phyloP scores from a whole-genome alignment of 2,888 invertebrate genomes.

The Microchrysa polita region DNA sequence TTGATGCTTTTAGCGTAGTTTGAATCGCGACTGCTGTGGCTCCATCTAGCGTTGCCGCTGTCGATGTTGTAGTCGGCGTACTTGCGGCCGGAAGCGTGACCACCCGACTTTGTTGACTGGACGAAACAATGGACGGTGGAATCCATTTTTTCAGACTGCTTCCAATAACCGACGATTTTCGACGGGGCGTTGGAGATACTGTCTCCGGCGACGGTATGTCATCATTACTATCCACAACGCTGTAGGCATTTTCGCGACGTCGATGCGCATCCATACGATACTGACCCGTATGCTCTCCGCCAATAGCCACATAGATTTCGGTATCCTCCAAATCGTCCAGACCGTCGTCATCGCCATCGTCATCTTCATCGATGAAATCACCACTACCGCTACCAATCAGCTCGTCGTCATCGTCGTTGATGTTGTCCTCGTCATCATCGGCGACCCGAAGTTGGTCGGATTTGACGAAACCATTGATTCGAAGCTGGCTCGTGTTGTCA shows the following conservation, averaged over 20 bases:
- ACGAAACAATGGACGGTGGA: slow-evolving; percentile 47
- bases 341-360: slow-evolving; percentile 39
- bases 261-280: not conserved
- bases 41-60: not conserved
- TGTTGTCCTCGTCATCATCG: slow-evolving; percentile 18
- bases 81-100: slow-evolving; percentile 11
- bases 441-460: slow-evolving; percentile 47
- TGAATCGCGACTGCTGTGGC: too few species aligned
- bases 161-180: not conserved
- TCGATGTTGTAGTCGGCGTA: not conserved
- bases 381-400: slow-evolving; percentile 53
- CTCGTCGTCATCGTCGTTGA: too few species aligned
- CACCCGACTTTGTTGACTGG: slow-evolving; percentile 27
- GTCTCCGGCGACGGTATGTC: not conserved
- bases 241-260: not conserved
- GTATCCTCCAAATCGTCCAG: slow-evolving; percentile 1
- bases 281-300: not conserved
- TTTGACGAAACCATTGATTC: not conserved
- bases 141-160: slow-evolving; percentile 46
- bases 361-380: slow-evolving; percentile 51
- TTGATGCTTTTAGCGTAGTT: not conserved
- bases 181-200: not conserved
- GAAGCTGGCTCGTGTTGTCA: too few species aligned
- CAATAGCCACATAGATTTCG: slow-evolving; percentile 1
- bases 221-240: not conserved